phyloP scores from a whole-genome alignment of 2,113 vertebrate species.

The Passer domesticus region DNA sequence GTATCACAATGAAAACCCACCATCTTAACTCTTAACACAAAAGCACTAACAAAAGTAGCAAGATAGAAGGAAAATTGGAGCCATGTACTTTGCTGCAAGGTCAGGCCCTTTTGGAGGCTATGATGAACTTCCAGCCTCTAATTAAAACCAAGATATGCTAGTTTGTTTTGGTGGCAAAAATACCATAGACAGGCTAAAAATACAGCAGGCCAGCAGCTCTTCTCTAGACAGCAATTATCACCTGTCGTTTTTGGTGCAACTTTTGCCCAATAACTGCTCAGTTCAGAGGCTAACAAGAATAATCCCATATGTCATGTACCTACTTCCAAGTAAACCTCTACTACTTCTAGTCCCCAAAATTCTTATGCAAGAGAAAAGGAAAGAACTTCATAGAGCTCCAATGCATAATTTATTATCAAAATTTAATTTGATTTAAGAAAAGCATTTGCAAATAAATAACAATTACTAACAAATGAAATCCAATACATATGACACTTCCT shows the following conservation, averaged over 20 bases:
- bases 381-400: not conserved
- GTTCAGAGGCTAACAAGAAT: not conserved
- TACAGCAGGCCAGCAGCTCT: not conserved
- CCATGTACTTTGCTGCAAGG: not conserved
- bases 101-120: not conserved
- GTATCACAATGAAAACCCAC: not conserved
- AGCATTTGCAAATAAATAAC: not conserved
- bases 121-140: not conserved
- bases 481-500: not conserved
- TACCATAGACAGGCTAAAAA: not conserved
- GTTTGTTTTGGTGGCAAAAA: not conserved
- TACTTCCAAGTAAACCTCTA: not conserved
- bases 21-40: not conserved
- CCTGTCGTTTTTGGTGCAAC: not conserved
- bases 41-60: not conserved
- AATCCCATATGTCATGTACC: not conserved
- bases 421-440: not conserved
- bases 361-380: not conserved
- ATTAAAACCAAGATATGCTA: not conserved
- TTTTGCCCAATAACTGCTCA: not conserved
- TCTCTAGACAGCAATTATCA: not conserved
- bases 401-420: not conserved
- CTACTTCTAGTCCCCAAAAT: not conserved
- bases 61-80: not conserved
- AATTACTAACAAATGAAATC: not conserved